Percentiles rank a stretch among this genome's conserved stretches.
Evolutionary conservation across 2,888 invertebrate genomes (phyloP).

Genomic region (Ectemnius lituratus): DNA sequence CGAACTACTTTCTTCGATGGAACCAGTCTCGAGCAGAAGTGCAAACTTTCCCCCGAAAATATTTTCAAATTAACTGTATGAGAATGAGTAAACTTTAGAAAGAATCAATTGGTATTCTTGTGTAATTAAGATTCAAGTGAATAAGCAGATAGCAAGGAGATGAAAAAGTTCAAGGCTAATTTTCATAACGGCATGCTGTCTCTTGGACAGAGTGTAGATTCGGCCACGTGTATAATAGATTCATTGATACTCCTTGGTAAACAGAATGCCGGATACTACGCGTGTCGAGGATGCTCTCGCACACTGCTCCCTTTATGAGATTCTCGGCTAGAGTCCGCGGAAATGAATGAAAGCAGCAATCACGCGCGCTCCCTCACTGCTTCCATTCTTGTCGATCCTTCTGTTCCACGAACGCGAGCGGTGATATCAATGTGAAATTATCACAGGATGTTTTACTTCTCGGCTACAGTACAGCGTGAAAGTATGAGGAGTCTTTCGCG

Average conservation of each 20-base stretch:
- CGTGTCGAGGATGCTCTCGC: constrained; percentile 26
- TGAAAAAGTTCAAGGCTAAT: too few species aligned
- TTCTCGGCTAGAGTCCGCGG: constrained; percentile 38
- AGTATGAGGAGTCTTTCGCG: background rate
- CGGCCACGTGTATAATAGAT: constrained; percentile 14
- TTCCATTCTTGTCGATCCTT: constrained; percentile 41
- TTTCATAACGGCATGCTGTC: too few species aligned
- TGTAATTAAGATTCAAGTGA: too few species aligned
- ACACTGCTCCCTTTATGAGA: constrained; percentile 31
- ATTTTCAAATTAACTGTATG: too few species aligned
- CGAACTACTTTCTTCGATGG: too few species aligned
- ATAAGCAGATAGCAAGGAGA: too few species aligned
- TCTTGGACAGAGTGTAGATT: too few species aligned
- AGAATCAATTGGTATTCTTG: too few species aligned
- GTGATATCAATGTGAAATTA: constrained; percentile 36
- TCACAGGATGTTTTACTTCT: constrained; percentile 43
- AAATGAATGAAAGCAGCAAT: constrained; percentile 65
- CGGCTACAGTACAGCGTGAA: constrained; percentile 10
- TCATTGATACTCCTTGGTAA: constrained; percentile 32
- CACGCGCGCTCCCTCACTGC: constrained; percentile 33
- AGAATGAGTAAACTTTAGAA: too few species aligned
- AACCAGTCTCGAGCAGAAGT: too few species aligned
- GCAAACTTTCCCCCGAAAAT: too few species aligned
- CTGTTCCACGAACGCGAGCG: constrained; percentile 16
- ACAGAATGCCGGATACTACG: constrained; percentile 15